Conservation (phyloP, 1,140 invertebrate genomes). For the Scaptomyza pallida region DNA sequence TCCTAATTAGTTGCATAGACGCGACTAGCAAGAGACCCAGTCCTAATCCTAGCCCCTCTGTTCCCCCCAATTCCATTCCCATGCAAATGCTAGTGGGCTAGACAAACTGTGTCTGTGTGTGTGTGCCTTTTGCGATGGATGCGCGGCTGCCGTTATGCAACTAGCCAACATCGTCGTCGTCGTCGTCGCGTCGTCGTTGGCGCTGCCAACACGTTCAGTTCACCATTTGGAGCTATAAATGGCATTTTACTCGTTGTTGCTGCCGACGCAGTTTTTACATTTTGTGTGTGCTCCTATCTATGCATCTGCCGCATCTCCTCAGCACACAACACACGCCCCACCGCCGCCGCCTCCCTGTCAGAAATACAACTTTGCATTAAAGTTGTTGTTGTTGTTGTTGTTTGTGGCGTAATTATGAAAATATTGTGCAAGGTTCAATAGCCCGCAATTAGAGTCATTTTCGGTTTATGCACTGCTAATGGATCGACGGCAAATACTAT, state of each 20-base stretch:
- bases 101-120: constrained; percentile 26
- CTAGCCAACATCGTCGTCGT: constrained; percentile 55
- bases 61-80: neutral
- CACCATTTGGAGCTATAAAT: constrained; percentile 78
- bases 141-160: constrained; percentile 66
- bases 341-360: neutral
- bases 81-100: constrained; percentile 71
- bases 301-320: constrained; percentile 24
- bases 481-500: constrained; percentile 5
- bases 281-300: constrained; percentile 28
- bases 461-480: constrained; percentile 36
- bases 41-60: neutral
- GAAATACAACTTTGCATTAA: constrained; percentile 32
- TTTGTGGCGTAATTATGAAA: constrained; percentile 67
- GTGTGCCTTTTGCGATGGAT: constrained; percentile 13
- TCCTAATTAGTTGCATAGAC: constrained; percentile 77
- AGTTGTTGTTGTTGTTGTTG: constrained; percentile 20
- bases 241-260: constrained; percentile 61
- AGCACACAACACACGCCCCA: constrained; percentile 10
- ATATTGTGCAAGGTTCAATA: constrained; percentile 79
- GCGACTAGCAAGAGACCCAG: constrained; percentile 10
- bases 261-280: constrained; percentile 40
- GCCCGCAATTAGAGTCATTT: constrained; percentile 57
- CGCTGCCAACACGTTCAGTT: constrained; percentile 58
- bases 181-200: constrained; percentile 10